phyloP scores from a whole-genome alignment of 2,888 invertebrate genomes.

The Ectemnius continuus region DNA sequence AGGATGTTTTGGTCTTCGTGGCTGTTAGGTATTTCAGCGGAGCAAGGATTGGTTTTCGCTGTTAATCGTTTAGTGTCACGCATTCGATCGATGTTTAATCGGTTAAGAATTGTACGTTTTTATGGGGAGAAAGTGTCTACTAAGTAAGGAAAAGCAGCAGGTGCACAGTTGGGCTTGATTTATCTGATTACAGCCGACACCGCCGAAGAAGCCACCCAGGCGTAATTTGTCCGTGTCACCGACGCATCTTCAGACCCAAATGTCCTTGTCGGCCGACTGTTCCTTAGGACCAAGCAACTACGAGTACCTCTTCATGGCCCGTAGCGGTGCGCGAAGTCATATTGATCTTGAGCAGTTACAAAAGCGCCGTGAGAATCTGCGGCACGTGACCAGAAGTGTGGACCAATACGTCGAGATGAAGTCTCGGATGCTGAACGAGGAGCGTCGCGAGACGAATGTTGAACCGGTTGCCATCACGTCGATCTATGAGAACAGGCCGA shows the following conservation, averaged over 20 bases:
- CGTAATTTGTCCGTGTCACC: constrained; percentile 92
- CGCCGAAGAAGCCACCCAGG: constrained; percentile 93
- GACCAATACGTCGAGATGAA: constrained; percentile 90
- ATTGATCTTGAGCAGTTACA: constrained; percentile 85
- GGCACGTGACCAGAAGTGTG: constrained; percentile 85
- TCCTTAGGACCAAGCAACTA: constrained; percentile 83
- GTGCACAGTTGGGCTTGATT: neutral
- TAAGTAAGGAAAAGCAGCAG: too few species aligned
- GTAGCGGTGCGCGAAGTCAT: constrained; percentile 85
- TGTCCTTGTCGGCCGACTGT: constrained; percentile 80
- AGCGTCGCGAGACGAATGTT: constrained; percentile 67
- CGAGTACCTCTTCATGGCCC: constrained; percentile 83
- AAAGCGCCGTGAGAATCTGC: constrained; percentile 79
- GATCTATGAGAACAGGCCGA: constrained; percentile 85
- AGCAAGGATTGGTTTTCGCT: too few species aligned
- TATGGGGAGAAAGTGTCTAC: too few species aligned
- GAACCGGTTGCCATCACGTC: constrained; percentile 87
- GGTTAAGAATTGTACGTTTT: too few species aligned
- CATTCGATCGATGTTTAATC: too few species aligned
- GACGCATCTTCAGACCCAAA: constrained; percentile 84
- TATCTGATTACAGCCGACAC: constrained; percentile 83
- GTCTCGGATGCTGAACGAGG: constrained; percentile 79
- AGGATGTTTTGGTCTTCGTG: too few species aligned
- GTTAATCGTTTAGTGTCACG: too few species aligned
- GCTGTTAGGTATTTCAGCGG: too few species aligned